Evolutionary conservation across 2,888 invertebrate genomes (phyloP), one percentile per base, ranked within the genome.

Genomic region (Microchrysa polita): DNA sequence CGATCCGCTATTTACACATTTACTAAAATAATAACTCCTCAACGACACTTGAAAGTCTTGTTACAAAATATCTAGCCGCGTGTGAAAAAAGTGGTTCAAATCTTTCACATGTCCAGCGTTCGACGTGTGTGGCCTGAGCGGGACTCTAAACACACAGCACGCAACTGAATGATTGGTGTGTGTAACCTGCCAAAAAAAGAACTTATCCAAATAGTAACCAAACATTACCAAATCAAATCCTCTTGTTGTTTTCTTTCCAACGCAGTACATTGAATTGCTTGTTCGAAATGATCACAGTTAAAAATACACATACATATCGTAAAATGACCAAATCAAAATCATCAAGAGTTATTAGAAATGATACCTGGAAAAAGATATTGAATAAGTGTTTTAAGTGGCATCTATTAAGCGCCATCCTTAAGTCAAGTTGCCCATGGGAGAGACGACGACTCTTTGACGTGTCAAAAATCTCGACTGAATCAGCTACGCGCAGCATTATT

Each of bases 61-160:
- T 40, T 52, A 42, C 34, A 69, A 34, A 69, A 69, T 40, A 57
- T 67, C 55, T 34, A 34, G 7, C 27, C 27, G 27, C 7, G 4
- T 34, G 2, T 7, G 27, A 34, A 34, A 34, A 34, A 34, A 34
- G 7, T 34, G 27, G 27, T 34, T 40, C 48, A 69, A n/a, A 22
- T 69, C 2, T 69, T 69, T 52, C 40, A 69, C 69, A 69, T 53
- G 20, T 18, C 34, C 5, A 59, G 40, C 67, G 23, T 22, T 9
- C 69, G 22, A 34, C 57, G 55, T 69, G 69, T 69, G 69, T 69
- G 69, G 69, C 55, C 69, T 53, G n/a, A n/a, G n/a, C n/a, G n/a
- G n/a, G n/a, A n/a, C n/a, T 16, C n/a, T n/a, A 40, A n/a, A n/a
- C n/a, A n/a, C n/a, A n/a, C n/a, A n/a, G n/a, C n/a, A n/a, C n/a